Percentiles rank a stretch among this genome's conserved stretches.
Conservation (phyloP, 2,888 invertebrate species). For the Ophioninae sp. region DNA sequence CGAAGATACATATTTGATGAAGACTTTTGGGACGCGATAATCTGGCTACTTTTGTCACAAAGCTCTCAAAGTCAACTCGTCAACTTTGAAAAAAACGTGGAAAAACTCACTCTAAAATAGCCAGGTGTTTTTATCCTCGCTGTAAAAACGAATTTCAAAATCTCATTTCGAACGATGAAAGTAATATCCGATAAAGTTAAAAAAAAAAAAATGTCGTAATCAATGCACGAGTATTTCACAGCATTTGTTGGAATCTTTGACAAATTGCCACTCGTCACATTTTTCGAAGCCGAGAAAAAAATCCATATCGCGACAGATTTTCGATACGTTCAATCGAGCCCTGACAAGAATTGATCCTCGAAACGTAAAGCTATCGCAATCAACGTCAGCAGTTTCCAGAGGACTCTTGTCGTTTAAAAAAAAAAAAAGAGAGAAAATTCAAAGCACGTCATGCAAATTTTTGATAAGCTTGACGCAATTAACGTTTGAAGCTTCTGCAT, state of each 20-base stretch:
- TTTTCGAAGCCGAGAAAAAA: background rate
- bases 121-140: background rate
- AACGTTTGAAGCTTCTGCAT: background rate
- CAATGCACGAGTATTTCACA: background rate
- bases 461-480: background rate
- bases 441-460: no score
- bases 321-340: background rate
- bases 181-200: background rate
- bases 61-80: background rate
- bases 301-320: background rate
- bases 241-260: background rate
- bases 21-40: background rate
- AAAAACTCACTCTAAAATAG: background rate
- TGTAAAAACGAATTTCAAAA: background rate
- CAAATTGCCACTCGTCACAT: background rate
- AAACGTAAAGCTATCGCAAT: background rate
- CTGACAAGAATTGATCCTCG: background rate
- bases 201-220: background rate
- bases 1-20: background rate
- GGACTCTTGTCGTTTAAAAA: background rate
- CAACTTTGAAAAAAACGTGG: background rate
- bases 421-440: background rate
- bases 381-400: background rate
- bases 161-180: background rate
- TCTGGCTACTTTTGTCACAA: background rate